Evolutionary conservation across 2,113 vertebrate genomes (phyloP).

Genomic region (Tetrax tetrax): DNA sequence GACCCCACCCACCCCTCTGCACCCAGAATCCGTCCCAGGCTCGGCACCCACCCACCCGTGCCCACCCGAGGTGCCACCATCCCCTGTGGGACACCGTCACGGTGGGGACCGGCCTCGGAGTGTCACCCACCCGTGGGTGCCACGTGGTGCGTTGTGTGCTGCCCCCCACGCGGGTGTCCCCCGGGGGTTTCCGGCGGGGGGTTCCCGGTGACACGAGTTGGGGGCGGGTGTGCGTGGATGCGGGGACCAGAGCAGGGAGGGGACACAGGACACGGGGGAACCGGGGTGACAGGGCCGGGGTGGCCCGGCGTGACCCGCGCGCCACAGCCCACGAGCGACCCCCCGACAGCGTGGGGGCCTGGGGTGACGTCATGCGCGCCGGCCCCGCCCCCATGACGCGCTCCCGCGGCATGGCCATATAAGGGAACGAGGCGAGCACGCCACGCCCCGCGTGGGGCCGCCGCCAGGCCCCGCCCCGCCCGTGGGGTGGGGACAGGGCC

Average conservation of each 20-base stretch:
- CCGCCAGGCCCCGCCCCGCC: background rate
- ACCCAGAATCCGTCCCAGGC: background rate
- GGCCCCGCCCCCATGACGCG: background rate
- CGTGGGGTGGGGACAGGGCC: background rate
- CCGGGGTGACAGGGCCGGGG: background rate
- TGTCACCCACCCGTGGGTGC: background rate
- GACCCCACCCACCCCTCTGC: background rate
- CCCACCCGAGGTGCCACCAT: background rate
- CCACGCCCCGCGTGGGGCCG: background rate
- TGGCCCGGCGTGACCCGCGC: background rate
- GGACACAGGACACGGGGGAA: background rate
- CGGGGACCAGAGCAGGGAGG: background rate
- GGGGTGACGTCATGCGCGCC: too few relatives aligned
- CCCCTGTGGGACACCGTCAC: fast-evolving
- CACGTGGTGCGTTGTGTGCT: background rate
- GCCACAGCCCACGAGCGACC: too few relatives aligned
- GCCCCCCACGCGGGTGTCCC: background rate
- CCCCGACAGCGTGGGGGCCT: too few relatives aligned
- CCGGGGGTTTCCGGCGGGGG: background rate
- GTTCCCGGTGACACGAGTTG: background rate
- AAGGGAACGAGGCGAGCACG: background rate
- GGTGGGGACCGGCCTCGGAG: fast-evolving
- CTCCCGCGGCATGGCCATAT: background rate
- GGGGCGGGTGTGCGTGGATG: background rate
- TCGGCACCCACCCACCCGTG: background rate